Conservation (phyloP, 2,113 vertebrate genomes). For the Varanus komodoensis region DNA sequence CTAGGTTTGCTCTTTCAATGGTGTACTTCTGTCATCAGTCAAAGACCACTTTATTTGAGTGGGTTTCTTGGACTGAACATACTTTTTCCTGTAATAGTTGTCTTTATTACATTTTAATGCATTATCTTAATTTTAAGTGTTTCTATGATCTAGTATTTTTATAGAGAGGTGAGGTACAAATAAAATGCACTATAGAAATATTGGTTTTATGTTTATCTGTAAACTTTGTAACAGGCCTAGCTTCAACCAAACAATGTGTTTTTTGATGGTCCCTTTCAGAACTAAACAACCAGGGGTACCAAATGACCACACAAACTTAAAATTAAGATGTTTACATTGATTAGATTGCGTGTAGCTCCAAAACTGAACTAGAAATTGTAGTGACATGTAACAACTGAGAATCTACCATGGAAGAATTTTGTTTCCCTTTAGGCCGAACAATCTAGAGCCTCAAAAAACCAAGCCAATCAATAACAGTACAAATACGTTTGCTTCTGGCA, state of each 20-base stretch:
- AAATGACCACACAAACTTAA: neutral
- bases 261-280: neutral
- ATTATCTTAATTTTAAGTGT: no score
- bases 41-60: no score
- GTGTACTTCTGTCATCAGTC: no score
- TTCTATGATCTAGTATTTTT: no score
- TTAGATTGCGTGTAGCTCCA: neutral
- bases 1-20: no score
- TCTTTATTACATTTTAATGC: no score
- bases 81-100: no score
- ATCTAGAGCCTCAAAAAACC: neutral
- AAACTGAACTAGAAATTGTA: constrained; percentile 34
- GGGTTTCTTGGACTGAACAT: no score
- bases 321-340: constrained; percentile 26
- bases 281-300: neutral
- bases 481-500: rapidly evolving
- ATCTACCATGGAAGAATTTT: neutral
- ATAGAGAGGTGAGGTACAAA: no score
- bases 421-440: constrained; percentile 7
- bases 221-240: neutral
- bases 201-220: no score
- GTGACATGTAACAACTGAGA: constrained; percentile 17
- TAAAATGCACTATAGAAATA: no score
- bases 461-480: neutral
- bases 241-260: neutral